Base-by-base conservation (phyloP, 2,888 invertebrate genomes). In the Xylophagus ater region DNA sequence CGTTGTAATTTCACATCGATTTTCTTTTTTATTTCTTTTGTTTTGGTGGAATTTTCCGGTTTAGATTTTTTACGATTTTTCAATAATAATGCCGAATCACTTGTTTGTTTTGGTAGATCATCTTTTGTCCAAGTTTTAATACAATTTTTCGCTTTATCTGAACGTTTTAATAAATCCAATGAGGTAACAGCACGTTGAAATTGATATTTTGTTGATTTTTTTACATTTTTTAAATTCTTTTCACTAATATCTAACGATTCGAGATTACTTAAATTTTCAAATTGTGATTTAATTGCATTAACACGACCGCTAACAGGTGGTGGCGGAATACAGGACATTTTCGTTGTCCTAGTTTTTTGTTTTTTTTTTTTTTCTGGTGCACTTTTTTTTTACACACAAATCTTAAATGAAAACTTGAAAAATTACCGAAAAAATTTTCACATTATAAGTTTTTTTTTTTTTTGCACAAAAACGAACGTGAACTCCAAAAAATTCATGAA, bases 281-380 rank as follows among this genome's bases (percentile, higher is more conserved):
- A 78, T 62, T 72, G 73, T 59, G 67, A 74, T 56, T 73, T 76
- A 45, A 78, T 76, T 34, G 71, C 70, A 66, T 73, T 76, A 30
- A 78, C 78, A 64, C 75, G 45, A 17, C 51, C 51, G 37, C 47
- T 47, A 47, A 49, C 51, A 51, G 51, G 51, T 51, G 49, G 48
- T 28, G n/a, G n/a, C n/a, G n/a, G n/a, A 40, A 46, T 45, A 31
- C 49, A 49, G 48, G 51, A 51, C 51, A 51, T 51, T 25, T 30
- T 40, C n/a, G n/a, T 24, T 21, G 8, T 21, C 8, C 8, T 24
- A n/a, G n/a, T n/a, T n/a, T n/a, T n/a, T n/a, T n/a, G n/a, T n/a
- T n/a, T n/a, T n/a, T n/a, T n/a, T n/a, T n/a, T n/a, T n/a, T n/a
- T n/a, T n/a, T n/a, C n/a, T n/a, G n/a, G n/a, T n/a, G n/a, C n/a